Evolutionary conservation across 2,797 vertebrate genomes (phyloP).

Genomic region (Taeniopygia guttata): DNA sequence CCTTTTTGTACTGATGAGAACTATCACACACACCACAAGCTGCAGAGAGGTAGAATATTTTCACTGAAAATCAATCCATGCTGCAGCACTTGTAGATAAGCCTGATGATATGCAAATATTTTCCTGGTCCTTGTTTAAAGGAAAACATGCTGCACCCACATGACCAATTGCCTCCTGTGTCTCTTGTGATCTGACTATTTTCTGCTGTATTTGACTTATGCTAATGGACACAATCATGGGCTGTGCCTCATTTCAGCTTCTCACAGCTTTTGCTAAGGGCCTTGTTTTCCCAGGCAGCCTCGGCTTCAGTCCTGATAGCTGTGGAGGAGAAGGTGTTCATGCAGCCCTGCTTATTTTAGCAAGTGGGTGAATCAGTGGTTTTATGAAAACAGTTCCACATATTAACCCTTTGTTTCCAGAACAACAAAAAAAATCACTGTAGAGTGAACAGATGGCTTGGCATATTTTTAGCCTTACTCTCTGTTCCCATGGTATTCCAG

Average conservation of each 20-base stretch:
- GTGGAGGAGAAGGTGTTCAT: conserved; percentile 31
- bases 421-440: not conserved
- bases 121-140: not conserved
- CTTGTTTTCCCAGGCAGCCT: not conserved
- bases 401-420: conserved; percentile 43
- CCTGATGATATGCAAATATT: not conserved
- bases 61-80: not conserved
- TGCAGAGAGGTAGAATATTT: not conserved
- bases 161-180: not conserved
- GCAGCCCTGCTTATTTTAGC: conserved; percentile 23
- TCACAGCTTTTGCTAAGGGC: conserved; percentile 30
- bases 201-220: not conserved
- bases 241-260: not conserved
- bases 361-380: conserved; percentile 19
- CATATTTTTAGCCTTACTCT: conserved; percentile 55
- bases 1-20: not conserved
- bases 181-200: not conserved
- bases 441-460: conserved; percentile 17
- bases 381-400: not conserved
- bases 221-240: not conserved
- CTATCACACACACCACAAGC: not conserved
- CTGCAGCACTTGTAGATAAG: not conserved
- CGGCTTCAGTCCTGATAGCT: not conserved
- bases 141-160: not conserved
- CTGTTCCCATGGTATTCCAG: conserved; percentile 60